Evolutionary conservation across 2,888 invertebrate genomes (phyloP), one percentile per base, ranked within the genome.

Genomic region (Callyntrura sp.): DNA sequence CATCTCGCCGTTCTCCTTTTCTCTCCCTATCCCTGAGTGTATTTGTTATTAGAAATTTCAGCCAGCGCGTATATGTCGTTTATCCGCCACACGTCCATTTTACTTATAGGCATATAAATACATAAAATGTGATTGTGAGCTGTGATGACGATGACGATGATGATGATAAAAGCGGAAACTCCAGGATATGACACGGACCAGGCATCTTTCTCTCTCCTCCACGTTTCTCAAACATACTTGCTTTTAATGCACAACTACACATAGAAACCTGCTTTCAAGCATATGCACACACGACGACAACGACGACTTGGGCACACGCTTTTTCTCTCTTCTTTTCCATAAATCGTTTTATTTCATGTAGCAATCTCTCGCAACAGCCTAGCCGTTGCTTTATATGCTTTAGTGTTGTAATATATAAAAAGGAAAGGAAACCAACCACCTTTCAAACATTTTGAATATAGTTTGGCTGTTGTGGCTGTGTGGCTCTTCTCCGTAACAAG

Each of bases 361-460:
- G 25, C 62, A 62, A 3, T n/a, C n/a, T 3, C 55, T 9, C 9
- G 62, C 25, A 62, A 62, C 23, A 62, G 62, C 23, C 2, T 25
- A 62, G n/a, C n/a, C n/a, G n/a, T n/a, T n/a, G n/a, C n/a, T n/a
- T n/a, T n/a, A n/a, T n/a, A n/a, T n/a, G n/a, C n/a, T n/a, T n/a
- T n/a, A n/a, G n/a, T n/a, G n/a, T n/a, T n/a, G n/a, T n/a, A n/a
- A 25, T n/a, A n/a, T n/a, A n/a, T n/a, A 60, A 60, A 8, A 11
- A 45, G 45, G 11, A 11, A 45, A 45, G 11, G 11, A 45, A 62
- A 62, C 62, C 11, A 62, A 70, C 70, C 70, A 70, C 70, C 70
- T 70, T 70, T 70, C 70, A 70, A 70, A 70, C 43, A 70, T 70
- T 70, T 70, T 70, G 70, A 70, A 70, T 70, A 70, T 17, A 25